Conservation (phyloP, 2,888 invertebrate species). For the Chloroclystis v-ata region DNA sequence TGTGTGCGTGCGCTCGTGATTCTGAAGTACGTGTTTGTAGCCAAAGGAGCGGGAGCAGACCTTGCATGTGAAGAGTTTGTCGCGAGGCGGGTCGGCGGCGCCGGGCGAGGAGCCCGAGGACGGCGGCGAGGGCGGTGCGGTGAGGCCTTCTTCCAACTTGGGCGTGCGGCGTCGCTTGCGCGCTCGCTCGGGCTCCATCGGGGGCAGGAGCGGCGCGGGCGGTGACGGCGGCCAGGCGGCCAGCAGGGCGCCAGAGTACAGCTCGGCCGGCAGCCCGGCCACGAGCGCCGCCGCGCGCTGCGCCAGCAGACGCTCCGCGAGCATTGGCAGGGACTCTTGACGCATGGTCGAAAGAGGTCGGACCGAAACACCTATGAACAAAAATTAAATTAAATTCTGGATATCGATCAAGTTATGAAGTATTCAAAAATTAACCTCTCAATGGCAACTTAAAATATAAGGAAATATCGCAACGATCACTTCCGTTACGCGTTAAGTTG, state of each 20-base stretch:
- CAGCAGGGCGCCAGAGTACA: slow-evolving; percentile 81
- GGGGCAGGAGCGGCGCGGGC: slow-evolving; percentile 75
- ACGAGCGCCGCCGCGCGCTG: slow-evolving; percentile 73
- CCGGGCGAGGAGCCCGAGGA: slow-evolving; percentile 75
- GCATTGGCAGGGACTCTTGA: slow-evolving; percentile 69
- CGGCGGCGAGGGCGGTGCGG: slow-evolving; percentile 58
- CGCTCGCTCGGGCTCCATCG: slow-evolving; percentile 63
- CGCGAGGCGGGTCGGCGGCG: slow-evolving; percentile 77
- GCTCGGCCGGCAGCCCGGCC: slow-evolving; percentile 79
- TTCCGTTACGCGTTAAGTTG: slow-evolving; percentile 63
- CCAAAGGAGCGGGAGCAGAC: slow-evolving; percentile 93
- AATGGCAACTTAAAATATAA: slow-evolving; percentile 1
- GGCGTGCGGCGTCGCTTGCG: slow-evolving; percentile 70
- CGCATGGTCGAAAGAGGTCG: slow-evolving; percentile 72
- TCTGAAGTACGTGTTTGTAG: slow-evolving; percentile 95
- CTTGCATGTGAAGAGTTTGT: slow-evolving; percentile 93
- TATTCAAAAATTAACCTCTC: slow-evolving; percentile 12
- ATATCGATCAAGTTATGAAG: no score
- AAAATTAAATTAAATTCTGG: no score
- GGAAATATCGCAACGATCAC: slow-evolving; percentile 44
- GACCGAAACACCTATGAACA: slow-evolving; percentile 69
- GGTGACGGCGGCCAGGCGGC: slow-evolving; percentile 77
- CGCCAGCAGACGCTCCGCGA: slow-evolving; percentile 75
- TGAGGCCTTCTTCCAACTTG: slow-evolving; percentile 63
- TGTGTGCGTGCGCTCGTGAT: slow-evolving; percentile 95